These are phyloP conservation scores for Sturnira hondurensis DNA, from an alignment of 2,113 vertebrate species.

Conservation along the genomic window DNA sequence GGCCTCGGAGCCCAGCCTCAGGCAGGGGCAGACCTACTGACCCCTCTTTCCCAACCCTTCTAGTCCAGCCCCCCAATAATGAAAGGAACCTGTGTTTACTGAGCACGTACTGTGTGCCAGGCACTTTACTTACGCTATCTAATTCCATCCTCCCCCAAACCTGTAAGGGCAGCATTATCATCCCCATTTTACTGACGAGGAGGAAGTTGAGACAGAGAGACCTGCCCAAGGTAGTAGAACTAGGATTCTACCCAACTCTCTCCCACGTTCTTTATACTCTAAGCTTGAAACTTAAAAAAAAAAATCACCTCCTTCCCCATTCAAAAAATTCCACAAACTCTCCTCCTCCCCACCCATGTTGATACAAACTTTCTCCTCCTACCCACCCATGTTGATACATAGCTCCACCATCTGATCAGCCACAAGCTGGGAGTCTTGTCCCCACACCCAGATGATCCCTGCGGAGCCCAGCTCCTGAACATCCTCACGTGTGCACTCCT, in stretches of 20 bases:
- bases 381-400: neutral
- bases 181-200: neutral
- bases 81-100: neutral
- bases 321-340: neutral
- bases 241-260: neutral
- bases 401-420: neutral
- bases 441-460: neutral
- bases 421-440: neutral
- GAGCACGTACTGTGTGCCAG: neutral
- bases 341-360: too few species aligned
- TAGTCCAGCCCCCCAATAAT: neutral
- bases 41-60: too few species aligned
- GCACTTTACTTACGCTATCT: neutral
- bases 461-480: neutral
- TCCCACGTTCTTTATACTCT: neutral
- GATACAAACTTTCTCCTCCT: too few species aligned
- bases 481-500: neutral
- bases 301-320: neutral
- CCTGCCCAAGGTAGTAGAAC: neutral
- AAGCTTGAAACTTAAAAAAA: neutral
- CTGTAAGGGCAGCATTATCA: neutral
- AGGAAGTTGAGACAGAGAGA: neutral
- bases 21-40: neutral
- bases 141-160: neutral
- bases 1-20: neutral